A percentile compares a stretch with the other conserved stretches of the same genome.
phyloP scores from a whole-genome alignment of 1,140 invertebrate species.

The Muscidifurax raptorellus region DNA sequence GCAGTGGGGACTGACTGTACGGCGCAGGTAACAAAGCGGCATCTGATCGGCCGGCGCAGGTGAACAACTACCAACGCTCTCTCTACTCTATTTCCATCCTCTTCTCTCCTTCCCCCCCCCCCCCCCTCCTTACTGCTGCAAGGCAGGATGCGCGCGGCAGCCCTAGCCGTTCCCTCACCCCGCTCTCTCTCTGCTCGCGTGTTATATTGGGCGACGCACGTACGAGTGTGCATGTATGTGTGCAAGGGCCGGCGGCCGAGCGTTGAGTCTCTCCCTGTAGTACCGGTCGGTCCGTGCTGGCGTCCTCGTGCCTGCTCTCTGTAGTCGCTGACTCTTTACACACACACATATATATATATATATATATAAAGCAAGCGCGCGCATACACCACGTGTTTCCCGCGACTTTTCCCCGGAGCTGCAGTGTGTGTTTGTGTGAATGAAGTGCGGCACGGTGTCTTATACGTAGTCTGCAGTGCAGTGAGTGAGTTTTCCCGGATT shows the following conservation, averaged over 20 bases:
- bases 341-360: no score
- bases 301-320: background rate
- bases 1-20: background rate
- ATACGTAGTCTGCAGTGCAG: no score
- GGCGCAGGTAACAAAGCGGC: slow-evolving; percentile 46
- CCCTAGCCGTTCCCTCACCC: slow-evolving; percentile 20
- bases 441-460: no score
- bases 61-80: slow-evolving; percentile 46
- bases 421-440: background rate
- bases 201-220: slow-evolving; percentile 26
- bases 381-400: background rate
- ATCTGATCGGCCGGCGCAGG: slow-evolving; percentile 39
- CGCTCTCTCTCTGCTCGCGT: background rate
- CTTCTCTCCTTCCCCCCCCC: slow-evolving; percentile 34
- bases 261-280: slow-evolving; percentile 24
- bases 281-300: background rate
- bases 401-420: background rate
- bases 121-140: background rate
- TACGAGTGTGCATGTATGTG: background rate
- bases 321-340: no score
- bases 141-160: slow-evolving; percentile 14
- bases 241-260: slow-evolving; percentile 17
- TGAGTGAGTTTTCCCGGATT: background rate
- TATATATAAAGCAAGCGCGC: background rate
- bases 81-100: background rate